A percentile compares a stretch with the other conserved stretches of the same genome.
phyloP scores from a whole-genome alignment of 2,888 invertebrate species.

The Calameuta filiformis region DNA sequence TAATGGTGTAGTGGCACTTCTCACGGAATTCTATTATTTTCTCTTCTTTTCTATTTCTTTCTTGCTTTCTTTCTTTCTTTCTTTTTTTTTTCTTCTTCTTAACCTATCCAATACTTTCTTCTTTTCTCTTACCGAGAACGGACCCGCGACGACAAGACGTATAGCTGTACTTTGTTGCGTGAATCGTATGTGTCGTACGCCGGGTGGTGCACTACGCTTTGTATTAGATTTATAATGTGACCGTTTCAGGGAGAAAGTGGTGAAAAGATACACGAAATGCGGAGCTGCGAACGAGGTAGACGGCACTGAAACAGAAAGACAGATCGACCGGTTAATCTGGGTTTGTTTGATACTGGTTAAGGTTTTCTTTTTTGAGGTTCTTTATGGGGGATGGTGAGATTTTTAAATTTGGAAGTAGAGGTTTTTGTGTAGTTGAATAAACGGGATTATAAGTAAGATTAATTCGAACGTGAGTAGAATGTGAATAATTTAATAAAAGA shows the following conservation, averaged over 20 bases:
- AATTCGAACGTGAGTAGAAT: background rate
- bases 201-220: background rate
- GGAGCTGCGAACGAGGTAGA: constrained; percentile 15
- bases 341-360: background rate
- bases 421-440: background rate
- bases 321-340: background rate
- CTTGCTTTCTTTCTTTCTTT: background rate
- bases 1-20: background rate
- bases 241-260: background rate
- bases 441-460: background rate
- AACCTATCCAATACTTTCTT: background rate
- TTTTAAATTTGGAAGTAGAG: background rate
- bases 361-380: background rate
- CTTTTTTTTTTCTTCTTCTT: background rate
- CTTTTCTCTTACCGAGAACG: background rate
- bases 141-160: background rate
- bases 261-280: constrained; percentile 5
- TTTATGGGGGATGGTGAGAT: background rate
- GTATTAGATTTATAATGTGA: constrained; percentile 6
- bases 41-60: background rate
- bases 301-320: constrained; percentile 19
- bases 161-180: background rate
- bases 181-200: background rate
- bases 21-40: background rate
- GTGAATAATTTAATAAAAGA: background rate